Base-by-base conservation (phyloP, 2,888 invertebrate species). In the Zygaena filipendulae region DNA sequence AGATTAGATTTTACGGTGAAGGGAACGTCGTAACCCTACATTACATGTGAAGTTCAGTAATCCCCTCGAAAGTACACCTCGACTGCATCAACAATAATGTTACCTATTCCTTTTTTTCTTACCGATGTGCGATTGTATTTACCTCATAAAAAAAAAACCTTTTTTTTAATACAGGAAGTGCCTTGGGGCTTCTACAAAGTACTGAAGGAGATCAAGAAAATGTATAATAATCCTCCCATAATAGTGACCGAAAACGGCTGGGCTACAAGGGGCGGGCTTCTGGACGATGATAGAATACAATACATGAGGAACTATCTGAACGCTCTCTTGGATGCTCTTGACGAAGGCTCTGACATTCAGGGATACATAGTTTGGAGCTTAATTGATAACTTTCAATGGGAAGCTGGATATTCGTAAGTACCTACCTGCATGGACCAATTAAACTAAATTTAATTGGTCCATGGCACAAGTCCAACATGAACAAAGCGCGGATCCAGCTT, bases 311-410 rank as follows among this genome's bases (percentile, higher is more conserved):
- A 45, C 5, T 80, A 83, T 35, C 46, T 84, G 4, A 52, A 55
- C 12, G 71, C 72, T 3, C 29, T 82, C 32, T 35, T 82, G 11
- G 63, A 80, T 25, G 83, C 82, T 0, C 39, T 82, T 0, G 53
- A 70, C 4, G 70, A 80, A 4, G 77, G 75, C 0, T 81, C 75
- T 30, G 60, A 82, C 39, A 49, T 84, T 1, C 54, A 43, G 32
- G 84, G 80, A 0, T 87, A 86, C 45, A 72, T 80, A 1, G 79
- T 72, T 1, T 86, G 87, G 85, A 84, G 84, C 14, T 53, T 88
- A 3, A 71, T 87, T 47, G 88, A 88, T 43, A 85, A 83, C 42
- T 85, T 87, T 43, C 86, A 87, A 51, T 87, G 87, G 86, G 52
- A 52, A 8, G 43, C 47, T 21, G 87, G 87, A 16, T 87, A 83